Evolutionary conservation across 2,888 invertebrate species (phyloP), one percentile per base, ranked within the genome.

Genomic region (Campoplex capitator): DNA sequence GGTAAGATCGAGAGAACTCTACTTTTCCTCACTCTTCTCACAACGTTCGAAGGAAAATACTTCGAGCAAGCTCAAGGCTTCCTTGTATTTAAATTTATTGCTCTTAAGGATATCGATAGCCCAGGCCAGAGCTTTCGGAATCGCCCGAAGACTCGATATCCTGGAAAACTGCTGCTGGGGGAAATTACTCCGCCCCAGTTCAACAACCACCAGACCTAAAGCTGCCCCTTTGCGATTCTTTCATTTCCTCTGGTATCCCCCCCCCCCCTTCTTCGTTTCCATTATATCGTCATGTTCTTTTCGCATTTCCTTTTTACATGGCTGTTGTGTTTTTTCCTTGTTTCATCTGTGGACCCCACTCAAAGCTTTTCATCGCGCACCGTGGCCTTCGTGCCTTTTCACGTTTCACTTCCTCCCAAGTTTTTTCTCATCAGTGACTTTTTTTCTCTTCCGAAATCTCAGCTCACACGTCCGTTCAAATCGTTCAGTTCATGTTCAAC

Each of bases 61-160:
- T 58, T 70, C 35, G 58, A 65, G 76, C 68, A 23, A 56, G 67
- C 23, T 45, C 48, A 3, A 45, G 75, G 56, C 48, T 35, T 62
- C 35, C 83, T 79, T 75, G 82, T 83, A 88, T 85, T 83, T 77
- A 87, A 83, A 88, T 88, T 88, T 87, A 88, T 88, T 80, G 88
- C 75, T 68, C 75, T 83, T 81, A 85, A 79, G 81, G 80, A 82
- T 80, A 83, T 77, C 83, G 87, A 88, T 62, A 68, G 77, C 83
- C 56, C 56, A 48, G 56, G 28, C 23, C 58, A 3, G 51, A 76
- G 35, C 75, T 82, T 56, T 82, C 56, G 51, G 79, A 82, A 79
- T 73, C 79, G 71, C 83, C 68, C 28, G 51, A 68, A 74, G 81
- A 78, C 68, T 77, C 86, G 81, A 88, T 84, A 80, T 81, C 81